Conservation (phyloP, 2,888 invertebrate species). For the Eustalomyia histrio region DNA sequence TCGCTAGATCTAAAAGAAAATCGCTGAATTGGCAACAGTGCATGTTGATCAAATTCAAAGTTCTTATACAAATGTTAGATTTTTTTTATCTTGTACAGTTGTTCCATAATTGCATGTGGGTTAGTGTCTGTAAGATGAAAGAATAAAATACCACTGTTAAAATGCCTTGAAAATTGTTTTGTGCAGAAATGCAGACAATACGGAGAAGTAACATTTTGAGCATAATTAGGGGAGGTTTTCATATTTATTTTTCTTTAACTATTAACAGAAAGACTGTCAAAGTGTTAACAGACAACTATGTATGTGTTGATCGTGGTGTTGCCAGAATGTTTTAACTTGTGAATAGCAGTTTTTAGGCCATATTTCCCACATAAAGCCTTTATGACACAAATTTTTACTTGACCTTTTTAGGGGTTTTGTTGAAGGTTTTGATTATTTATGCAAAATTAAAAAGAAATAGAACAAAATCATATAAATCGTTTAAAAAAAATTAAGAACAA, state of each 20-base stretch:
- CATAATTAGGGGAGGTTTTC: conserved; percentile 50
- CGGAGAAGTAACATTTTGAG: conserved; percentile 45
- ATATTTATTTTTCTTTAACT: too few species aligned
- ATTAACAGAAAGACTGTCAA: conserved; percentile 23
- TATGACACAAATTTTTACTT: too few species aligned
- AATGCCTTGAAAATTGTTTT: conserved; percentile 26
- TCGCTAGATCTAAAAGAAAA: too few species aligned
- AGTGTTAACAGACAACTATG: not conserved
- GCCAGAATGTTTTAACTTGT: conserved; percentile 5
- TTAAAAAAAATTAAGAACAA: too few species aligned
- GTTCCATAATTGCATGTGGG: conserved; percentile 9
- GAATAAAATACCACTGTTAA: not conserved
- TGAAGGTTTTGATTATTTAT: too few species aligned
- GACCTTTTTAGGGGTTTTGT: too few species aligned
- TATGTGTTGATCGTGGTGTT: not conserved
- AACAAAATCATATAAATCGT: too few species aligned
- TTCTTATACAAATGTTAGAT: not conserved
- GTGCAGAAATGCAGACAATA: conserved; percentile 65
- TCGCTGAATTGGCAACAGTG: not conserved
- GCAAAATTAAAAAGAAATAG: too few species aligned
- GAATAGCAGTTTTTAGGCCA: not conserved
- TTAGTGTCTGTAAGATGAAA: not conserved
- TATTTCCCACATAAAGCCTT: too few species aligned
- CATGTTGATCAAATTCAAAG: conserved; percentile 48
- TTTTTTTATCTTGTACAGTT: conserved; percentile 9